Evolutionary conservation across 2,797 vertebrate genomes (phyloP).

Genomic region (Pelobates cultripes): DNA sequence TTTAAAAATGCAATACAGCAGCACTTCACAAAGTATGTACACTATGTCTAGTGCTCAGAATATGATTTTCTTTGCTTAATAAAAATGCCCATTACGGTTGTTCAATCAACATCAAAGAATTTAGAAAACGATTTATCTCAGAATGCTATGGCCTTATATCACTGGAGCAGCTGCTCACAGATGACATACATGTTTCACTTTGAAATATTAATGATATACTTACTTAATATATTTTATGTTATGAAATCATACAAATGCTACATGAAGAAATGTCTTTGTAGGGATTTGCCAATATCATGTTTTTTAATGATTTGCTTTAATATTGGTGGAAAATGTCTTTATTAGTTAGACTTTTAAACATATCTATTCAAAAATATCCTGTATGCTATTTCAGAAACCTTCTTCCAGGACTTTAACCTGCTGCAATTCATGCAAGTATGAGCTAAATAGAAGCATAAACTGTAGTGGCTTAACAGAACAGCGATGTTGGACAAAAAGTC

Average conservation of each 20-base stretch:
- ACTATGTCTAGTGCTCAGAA: no score
- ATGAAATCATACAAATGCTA: not conserved
- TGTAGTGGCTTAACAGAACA: no score
- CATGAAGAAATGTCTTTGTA: not conserved
- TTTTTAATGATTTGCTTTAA: not conserved
- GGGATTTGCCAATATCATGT: not conserved
- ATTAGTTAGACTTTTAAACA: slow-evolving; percentile 50
- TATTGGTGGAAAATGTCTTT: slow-evolving; percentile 15
- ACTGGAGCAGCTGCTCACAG: slow-evolving; percentile 23
- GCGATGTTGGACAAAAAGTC: no score
- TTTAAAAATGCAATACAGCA: not conserved
- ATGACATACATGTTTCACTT: slow-evolving; percentile 10
- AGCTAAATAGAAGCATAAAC: no score
- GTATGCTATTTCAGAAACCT: no score
- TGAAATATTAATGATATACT: slow-evolving; percentile 40
- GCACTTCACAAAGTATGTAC: not conserved
- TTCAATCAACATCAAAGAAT: slow-evolving; percentile 11
- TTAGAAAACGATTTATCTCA: slow-evolving; percentile 27
- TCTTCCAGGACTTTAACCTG: no score
- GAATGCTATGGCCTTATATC: slow-evolving; percentile 15
- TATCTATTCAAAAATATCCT: no score
- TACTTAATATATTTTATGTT: slow-evolving; percentile 32
- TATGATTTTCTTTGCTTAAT: not conserved
- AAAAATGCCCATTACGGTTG: not conserved
- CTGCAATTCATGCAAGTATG: no score